Evolutionary conservation across 2,113 vertebrate genomes (phyloP), one percentile per base, ranked within the genome.

Genomic region (Abramis brama): DNA sequence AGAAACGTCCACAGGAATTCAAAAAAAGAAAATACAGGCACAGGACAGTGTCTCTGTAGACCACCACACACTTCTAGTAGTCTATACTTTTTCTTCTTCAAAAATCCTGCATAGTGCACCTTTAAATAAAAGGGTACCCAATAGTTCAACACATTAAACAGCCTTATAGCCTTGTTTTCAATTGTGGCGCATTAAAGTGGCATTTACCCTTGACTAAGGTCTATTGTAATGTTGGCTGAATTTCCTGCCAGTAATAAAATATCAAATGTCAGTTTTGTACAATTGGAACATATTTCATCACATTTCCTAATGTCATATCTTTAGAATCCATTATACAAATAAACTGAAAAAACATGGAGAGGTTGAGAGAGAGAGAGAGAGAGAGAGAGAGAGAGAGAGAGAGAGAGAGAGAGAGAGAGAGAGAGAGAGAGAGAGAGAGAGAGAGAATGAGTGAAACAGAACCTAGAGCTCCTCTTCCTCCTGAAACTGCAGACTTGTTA

Each of bases 401-500:
- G 19, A 45, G 2, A 79, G 76, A 70, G n/a, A 80, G 57, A 73
- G 13, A 81, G n/a, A n/a, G 3, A 45, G 1, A 79, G 19, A 45
- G 2, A 4, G 55, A 79, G 30, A 79, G 19, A 45, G 2, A 4
- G 55, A 79, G 30, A 79, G 19, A 45, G 2, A 79, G 76, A 70
- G n/a, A 80, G 57, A 73, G 13, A 81, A 19, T 52, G 43, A 55
- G 81, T 25, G 27, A 77, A 73, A 71, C 70, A 82, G 79, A 57
- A 21, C 77, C 39, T 25, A 55, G 55, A 71, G n/a, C 75, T 85
- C 47, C 68, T 30, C 23, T 71, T 71, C 62, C 33, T 80, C 64
- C 64, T 79, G 76, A 70, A 82, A 70, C 62, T 73, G 79, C 74
- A 27, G 52, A 59, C 68, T 81, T 25, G 60, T 33, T 45, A 45